Evolutionary conservation across 2,797 vertebrate genomes (phyloP).

Genomic region (Alcedo atthis): DNA sequence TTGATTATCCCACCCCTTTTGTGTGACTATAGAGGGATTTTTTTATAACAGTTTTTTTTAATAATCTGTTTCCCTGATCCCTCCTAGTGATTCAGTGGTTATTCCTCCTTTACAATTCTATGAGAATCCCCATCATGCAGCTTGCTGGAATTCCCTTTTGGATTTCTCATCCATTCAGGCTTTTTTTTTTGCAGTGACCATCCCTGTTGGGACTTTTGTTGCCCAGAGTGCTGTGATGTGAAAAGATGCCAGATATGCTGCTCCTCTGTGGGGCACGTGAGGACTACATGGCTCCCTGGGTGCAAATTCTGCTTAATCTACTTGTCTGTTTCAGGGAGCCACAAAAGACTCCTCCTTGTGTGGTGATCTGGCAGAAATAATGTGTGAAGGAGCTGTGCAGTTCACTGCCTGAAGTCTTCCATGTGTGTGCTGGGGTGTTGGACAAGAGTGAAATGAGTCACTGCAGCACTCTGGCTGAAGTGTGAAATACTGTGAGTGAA

Average conservation of each 20-base stretch:
- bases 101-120: not conserved
- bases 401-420: not conserved
- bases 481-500: slow-evolving; percentile 56
- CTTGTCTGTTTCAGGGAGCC: not conserved
- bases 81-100: not conserved
- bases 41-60: no score
- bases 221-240: slow-evolving; percentile 11
- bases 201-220: not conserved
- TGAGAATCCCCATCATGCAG: not conserved
- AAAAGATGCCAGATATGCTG: not conserved
- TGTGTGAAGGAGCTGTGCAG: not conserved
- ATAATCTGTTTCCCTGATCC: not conserved
- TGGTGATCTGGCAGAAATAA: not conserved
- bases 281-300: not conserved
- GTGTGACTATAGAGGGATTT: not conserved
- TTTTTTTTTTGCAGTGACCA: not conserved
- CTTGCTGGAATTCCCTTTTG: not conserved
- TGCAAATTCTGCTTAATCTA: not conserved
- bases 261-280: not conserved
- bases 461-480: slow-evolving; percentile 16
- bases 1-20: not conserved
- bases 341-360: not conserved
- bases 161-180: not conserved
- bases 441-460: slow-evolving; percentile 3
- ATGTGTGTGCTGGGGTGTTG: not conserved